A percentile compares a stretch with the other conserved stretches of the same genome.
These are phyloP conservation scores for Thrips palmi DNA, from an alignment of 1,140 invertebrate genomes.

Conservation along the genomic window DNA sequence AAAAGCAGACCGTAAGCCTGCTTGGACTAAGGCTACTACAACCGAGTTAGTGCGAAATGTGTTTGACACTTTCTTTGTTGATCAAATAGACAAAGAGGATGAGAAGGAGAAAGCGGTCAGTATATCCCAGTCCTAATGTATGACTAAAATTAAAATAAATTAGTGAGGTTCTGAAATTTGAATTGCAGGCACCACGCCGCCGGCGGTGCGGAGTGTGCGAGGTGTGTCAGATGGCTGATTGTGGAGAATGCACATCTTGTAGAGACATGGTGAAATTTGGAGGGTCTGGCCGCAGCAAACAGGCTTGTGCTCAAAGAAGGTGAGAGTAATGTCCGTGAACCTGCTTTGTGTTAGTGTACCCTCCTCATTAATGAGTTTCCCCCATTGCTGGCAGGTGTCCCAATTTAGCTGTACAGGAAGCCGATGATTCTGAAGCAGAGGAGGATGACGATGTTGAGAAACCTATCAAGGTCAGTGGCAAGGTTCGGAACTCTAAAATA, in stretches of 20 bases:
- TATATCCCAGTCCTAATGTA: too few species aligned
- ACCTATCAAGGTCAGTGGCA: too few species aligned
- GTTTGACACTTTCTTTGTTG: slow-evolving; percentile 64
- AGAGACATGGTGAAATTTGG: slow-evolving; percentile 58
- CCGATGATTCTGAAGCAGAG: slow-evolving; percentile 41
- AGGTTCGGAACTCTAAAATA: slow-evolving; percentile 21
- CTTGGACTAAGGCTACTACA: slow-evolving; percentile 59
- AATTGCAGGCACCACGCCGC: too few species aligned
- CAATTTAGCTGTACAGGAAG: slow-evolving; percentile 56
- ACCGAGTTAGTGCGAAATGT: slow-evolving; percentile 60
- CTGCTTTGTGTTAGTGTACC: too few species aligned
- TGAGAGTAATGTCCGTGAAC: too few species aligned
- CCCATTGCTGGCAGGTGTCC: slow-evolving; percentile 44
- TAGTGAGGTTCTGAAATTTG: too few species aligned
- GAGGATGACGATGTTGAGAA: slow-evolving; percentile 32
- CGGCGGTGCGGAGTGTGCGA: slow-evolving; percentile 57
- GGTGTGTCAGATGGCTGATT: slow-evolving; percentile 51
- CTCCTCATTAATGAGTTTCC: too few species aligned
- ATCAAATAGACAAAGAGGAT: slow-evolving; percentile 41
- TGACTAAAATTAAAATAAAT: too few species aligned
- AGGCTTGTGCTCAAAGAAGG: slow-evolving; percentile 50
- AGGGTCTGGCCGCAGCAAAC: slow-evolving; percentile 45
- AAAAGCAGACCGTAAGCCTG: slow-evolving; percentile 27
- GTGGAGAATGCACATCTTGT: slow-evolving; percentile 46
- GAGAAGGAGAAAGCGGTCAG: too few species aligned